Base-by-base conservation (phyloP, 1,140 invertebrate genomes). In the Heliconius melpomene region DNA sequence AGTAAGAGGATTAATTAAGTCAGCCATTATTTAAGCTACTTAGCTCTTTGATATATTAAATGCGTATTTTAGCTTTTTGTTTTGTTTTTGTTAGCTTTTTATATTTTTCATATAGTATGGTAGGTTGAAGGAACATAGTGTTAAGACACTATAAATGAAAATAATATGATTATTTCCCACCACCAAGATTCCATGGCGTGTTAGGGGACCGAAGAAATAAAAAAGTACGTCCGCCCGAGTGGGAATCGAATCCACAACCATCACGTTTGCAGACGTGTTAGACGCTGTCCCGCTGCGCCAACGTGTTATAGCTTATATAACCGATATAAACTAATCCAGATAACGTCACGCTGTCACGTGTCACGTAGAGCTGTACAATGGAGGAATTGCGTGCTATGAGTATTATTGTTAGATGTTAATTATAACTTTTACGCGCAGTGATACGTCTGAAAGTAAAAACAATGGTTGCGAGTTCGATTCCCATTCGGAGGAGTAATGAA, bases 331-430 rank as follows among this genome's bases (percentile, higher is more conserved):
- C 57, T 66, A 66, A 66, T 66, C 57, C 13, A 13, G 57, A 66
- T 66, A 66, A 26, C 23, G 57, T 66, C 57, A 66, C 57, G 57
- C 57, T 66, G 57, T 66, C 23, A 66, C 57, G 9, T 26, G 13
- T 66, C 57, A 66, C 57, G 57, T 66, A 11, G n/a, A 66, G 23
- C 57, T 26, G 23, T 26, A 66, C 54, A 57, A 26, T 11, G 23
- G 57, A 9, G n/a, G 20, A 7, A 66, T 26, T 26, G 57, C 57
- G 57, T 66, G 57, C n/a, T 66, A 66, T 16, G 57, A 66, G 57
- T 26, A 66, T 66, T 66, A 66, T 26, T 66, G 57, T 66, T 66
- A 66, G 23, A 26, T 66, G 23, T 23, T 66, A 66, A 66, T 66
- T n/a, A 66, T 26, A 13, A 7, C 2, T 60, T 57, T 57, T 13